Conservation (phyloP, 2,797 vertebrate genomes). For the Carapus acus region DNA sequence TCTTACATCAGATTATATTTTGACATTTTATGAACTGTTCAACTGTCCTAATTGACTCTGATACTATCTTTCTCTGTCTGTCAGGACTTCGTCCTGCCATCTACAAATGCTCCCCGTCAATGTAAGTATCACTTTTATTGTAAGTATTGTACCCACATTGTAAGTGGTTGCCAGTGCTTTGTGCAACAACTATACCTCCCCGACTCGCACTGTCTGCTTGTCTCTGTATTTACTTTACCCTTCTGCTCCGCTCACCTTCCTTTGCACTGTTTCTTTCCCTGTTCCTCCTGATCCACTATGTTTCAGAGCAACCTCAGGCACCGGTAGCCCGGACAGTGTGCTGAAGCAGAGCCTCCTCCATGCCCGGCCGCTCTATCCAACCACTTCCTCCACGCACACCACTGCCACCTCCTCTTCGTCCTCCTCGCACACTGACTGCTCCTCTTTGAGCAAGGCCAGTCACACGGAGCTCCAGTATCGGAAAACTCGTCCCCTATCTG, state of each 20-base stretch:
- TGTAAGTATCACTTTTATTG: conserved; percentile 78
- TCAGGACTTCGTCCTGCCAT: conserved; percentile 83
- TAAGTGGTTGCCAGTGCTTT: conserved; percentile 9
- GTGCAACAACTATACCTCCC: conserved; percentile 20
- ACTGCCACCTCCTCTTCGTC: conserved; percentile 51
- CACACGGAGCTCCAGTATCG: conserved; percentile 44
- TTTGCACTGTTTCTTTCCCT: conserved; percentile 30
- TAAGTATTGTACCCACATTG: conserved; percentile 13
- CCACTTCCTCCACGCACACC: conserved; percentile 56
- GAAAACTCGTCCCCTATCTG: conserved; percentile 38
- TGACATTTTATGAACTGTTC: conserved; percentile 57
- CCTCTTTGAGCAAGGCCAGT: conserved; percentile 59
- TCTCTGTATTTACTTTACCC: conserved; percentile 26
- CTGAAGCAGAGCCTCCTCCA: conserved; percentile 83
- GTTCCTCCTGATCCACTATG: conserved; percentile 20
- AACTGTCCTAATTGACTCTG: conserved; percentile 53
- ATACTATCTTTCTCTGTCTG: conserved; percentile 56
- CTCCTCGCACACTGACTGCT: conserved; percentile 65
- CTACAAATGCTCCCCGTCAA: conserved; percentile 77
- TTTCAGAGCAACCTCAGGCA: conserved; percentile 62
- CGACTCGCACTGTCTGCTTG: conserved; percentile 9
- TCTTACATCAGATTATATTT: conserved; percentile 53
- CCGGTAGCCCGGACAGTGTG: conserved; percentile 83
- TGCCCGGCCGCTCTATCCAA: conserved; percentile 63
- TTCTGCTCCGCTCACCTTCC: conserved; percentile 39